Evolutionary conservation across 1,140 invertebrate genomes (phyloP).

Genomic region (Andrena cerasifolii): DNA sequence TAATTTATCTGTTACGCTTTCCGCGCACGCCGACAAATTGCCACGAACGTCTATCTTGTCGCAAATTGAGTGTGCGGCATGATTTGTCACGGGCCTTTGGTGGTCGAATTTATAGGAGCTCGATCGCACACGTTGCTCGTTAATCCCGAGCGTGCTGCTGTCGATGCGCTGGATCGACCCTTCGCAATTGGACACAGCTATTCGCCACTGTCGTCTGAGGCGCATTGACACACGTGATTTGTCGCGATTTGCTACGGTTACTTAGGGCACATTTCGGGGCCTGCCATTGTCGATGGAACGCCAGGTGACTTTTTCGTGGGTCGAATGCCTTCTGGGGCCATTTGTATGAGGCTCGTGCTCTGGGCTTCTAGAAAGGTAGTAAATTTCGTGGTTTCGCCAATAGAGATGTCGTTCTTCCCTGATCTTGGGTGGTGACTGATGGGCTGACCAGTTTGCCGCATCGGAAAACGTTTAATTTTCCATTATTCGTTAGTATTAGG

Average conservation of each 20-base stretch:
- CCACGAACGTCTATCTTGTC: background rate
- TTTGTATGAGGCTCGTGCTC: slow-evolving; percentile 61
- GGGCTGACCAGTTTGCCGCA: background rate
- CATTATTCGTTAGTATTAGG: too few species aligned
- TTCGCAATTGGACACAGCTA: slow-evolving; percentile 44
- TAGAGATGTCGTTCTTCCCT: slow-evolving; percentile 53
- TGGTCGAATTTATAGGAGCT: slow-evolving; percentile 51
- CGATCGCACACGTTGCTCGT: slow-evolving; percentile 24
- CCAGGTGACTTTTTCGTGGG: slow-evolving; percentile 68
- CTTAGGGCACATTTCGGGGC: slow-evolving; percentile 67
- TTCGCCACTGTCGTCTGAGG: slow-evolving; percentile 40
- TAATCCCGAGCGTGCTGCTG: slow-evolving; percentile 23
- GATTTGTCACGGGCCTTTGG: slow-evolving; percentile 55
- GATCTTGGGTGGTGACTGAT: background rate
- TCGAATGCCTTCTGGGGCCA: background rate
- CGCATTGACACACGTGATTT: slow-evolving; percentile 69
- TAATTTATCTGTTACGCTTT: slow-evolving; percentile 6
- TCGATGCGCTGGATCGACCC: slow-evolving; percentile 17
- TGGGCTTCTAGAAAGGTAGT: slow-evolving; percentile 61
- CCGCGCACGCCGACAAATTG: background rate
- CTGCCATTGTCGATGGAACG: slow-evolving; percentile 60
- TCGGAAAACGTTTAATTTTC: background rate
- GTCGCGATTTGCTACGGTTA: slow-evolving; percentile 70
- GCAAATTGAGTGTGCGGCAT: slow-evolving; percentile 39
- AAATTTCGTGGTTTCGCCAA: slow-evolving; percentile 70